Evolutionary conservation across 2,797 vertebrate species (phyloP), one percentile per base, ranked within the genome.

Genomic region (Poeciliopsis gracilis): DNA sequence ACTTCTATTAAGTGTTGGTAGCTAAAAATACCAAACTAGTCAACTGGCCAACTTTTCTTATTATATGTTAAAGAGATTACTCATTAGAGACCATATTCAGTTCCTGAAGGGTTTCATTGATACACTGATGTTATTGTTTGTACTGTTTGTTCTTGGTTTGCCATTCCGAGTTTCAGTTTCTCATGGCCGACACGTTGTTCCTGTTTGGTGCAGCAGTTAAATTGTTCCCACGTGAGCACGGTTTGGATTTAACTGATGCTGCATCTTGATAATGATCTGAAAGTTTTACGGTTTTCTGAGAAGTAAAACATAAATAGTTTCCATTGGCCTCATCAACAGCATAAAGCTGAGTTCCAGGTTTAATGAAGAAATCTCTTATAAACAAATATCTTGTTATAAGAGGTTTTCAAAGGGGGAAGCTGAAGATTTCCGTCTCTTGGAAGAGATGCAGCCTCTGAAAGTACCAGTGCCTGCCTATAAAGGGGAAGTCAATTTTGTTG

Each of bases 241-340:
- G 43, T 75, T 77, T 38, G 25, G 16, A 77, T 75, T 73, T 49
- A 81, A 69, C 16, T 0, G 41, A 30, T 73, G 30, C 11, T 53
- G 47, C 66, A 25, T 12, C 53, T 36, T 78, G 70, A 77, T 84
- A 15, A 13, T 72, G 67, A 76, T 86, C 74, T 82, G 69, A 1
- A 87, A 71, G 91, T 86, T 84, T 67, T 20, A 69, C 73, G 45
- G 16, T 89, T 85, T 84, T 73, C 49, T 28, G 63, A 84, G 77
- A 83, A 80, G 77, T 55, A 51, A 55, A 41, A 57, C 66, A 59
- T 25, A 38, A 79, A 18, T 47, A 30, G 28, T 18, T 72, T 43
- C 49, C n/a, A 47, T 28, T 72, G 61, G 16, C 33, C 30, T 63
- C 30, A 63, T 36, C 30, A 76, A 18, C 70, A 66, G 73, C 30